Conservation (phyloP, 1,140 invertebrate species). For the Orchesella cincta region DNA sequence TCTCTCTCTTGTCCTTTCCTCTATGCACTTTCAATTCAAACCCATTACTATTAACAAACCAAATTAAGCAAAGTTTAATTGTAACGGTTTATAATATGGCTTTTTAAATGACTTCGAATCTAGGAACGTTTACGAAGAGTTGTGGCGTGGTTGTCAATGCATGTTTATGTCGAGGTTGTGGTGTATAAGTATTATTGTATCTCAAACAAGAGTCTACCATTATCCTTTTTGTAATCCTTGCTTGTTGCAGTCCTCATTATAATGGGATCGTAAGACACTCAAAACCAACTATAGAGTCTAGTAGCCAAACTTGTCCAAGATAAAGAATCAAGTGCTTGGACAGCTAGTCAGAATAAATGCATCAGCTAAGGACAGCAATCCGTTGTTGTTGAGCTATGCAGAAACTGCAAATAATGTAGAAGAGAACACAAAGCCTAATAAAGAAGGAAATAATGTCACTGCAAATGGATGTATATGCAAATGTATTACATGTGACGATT, state of each 20-base stretch:
- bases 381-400: neutral
- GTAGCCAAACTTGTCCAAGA: neutral
- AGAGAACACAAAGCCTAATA: neutral
- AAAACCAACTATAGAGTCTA: neutral
- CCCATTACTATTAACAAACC: neutral
- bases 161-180: neutral
- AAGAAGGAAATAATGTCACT: conserved; percentile 8
- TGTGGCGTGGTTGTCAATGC: neutral
- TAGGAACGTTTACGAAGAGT: neutral
- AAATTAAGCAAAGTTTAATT: neutral
- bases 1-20: no score
- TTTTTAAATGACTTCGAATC: neutral
- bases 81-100: neutral
- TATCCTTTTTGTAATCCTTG: neutral
- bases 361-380: neutral
- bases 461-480: neutral
- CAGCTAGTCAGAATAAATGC: neutral
- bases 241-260: neutral
- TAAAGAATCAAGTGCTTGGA: conserved; percentile 4
- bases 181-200: neutral
- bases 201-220: neutral
- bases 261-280: neutral
- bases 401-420: neutral
- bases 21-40: neutral
- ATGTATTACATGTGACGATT: neutral